Evolutionary conservation across 2,888 invertebrate species (phyloP).

Genomic region (Cremastinae sp.): DNA sequence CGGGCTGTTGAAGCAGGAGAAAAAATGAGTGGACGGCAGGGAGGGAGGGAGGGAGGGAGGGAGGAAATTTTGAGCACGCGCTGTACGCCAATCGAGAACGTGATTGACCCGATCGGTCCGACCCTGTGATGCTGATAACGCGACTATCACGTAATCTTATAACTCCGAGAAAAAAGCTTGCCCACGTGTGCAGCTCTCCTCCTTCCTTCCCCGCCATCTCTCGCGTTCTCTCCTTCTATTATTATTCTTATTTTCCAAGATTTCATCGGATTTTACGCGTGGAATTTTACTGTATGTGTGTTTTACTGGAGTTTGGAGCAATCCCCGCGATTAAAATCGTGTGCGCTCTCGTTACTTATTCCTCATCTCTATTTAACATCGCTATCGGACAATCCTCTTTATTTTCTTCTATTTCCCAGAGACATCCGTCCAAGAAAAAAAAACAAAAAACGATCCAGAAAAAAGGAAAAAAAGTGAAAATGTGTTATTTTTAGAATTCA

Average conservation of each 20-base stretch:
- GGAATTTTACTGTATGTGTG: too few relatives aligned
- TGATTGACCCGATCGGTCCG: conserved; percentile 28
- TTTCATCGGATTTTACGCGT: background rate
- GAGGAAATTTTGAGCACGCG: conserved; percentile 25
- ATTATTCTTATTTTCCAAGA: background rate
- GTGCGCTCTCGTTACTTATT: too few relatives aligned
- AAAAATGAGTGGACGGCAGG: background rate
- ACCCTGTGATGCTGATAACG: conserved; percentile 25
- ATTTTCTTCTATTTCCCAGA: too few relatives aligned
- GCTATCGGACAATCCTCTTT: too few relatives aligned
- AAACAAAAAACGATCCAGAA: too few relatives aligned
- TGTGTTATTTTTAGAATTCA: too few relatives aligned
- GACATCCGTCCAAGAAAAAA: too few relatives aligned
- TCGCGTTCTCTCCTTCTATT: background rate
- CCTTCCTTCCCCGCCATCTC: background rate
- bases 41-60: too few relatives aligned
- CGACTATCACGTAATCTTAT: conserved; percentile 17
- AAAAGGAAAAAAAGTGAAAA: too few relatives aligned
- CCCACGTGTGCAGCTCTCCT: conserved; percentile 5
- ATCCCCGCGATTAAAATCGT: too few relatives aligned
- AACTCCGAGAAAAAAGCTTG: conserved; percentile 4
- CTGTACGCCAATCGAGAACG: conserved; percentile 30
- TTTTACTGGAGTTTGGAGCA: too few relatives aligned
- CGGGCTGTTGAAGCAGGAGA: background rate
- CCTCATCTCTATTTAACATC: too few relatives aligned